phyloP scores from a whole-genome alignment of 1,140 invertebrate species.

The Dendroctonus ponderosae region DNA sequence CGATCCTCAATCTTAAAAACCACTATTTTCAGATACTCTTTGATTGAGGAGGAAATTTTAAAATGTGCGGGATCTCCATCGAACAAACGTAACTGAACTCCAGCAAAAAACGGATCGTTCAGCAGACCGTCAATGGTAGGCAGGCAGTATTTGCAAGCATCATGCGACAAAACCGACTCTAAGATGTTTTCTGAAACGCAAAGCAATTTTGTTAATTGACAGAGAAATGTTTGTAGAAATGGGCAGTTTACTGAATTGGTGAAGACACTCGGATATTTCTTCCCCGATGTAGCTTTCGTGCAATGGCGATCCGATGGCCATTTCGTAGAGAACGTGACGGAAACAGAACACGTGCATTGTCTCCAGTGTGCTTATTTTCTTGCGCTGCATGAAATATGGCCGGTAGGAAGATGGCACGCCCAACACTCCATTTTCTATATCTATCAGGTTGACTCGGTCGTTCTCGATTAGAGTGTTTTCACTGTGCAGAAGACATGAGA shows the following conservation, averaged over 20 bases:
- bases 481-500: conserved; percentile 77
- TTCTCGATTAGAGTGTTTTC: conserved; percentile 81
- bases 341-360: conserved; percentile 83
- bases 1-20: conserved; percentile 66
- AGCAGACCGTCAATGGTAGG: conserved; percentile 70
- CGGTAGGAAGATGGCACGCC: conserved; percentile 79
- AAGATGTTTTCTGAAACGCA: conserved; percentile 68
- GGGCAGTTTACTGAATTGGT: conserved; percentile 57
- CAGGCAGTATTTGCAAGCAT: conserved; percentile 73
- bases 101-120: conserved; percentile 70
- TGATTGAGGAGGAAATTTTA: conserved; percentile 73
- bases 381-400: conserved; percentile 74
- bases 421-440: conserved; percentile 80
- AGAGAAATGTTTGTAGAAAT: neutral
- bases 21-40: conserved; percentile 69
- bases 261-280: conserved; percentile 64
- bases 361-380: conserved; percentile 73
- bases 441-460: conserved; percentile 70
- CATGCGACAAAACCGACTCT: conserved; percentile 74
- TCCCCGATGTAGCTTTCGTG: conserved; percentile 67
- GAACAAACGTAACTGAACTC: conserved; percentile 50
- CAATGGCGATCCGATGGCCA: conserved; percentile 76
- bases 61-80: conserved; percentile 60
- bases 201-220: neutral
- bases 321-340: conserved; percentile 84